Conservation (phyloP, 2,797 vertebrate genomes). For the Microtus obscurus region DNA sequence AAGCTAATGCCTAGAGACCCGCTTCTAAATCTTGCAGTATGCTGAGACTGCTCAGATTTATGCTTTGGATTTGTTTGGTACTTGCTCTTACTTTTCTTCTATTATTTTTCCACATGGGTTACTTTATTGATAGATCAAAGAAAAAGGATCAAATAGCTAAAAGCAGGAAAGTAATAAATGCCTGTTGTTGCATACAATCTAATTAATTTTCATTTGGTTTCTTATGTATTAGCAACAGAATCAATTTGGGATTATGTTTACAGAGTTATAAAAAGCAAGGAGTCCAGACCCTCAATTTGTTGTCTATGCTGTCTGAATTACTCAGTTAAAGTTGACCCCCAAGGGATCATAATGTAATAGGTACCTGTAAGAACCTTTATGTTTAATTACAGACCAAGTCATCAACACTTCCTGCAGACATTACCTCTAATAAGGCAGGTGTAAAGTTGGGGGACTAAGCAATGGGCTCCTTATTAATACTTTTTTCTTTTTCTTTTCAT, state of each 20-base stretch:
- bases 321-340: conserved; percentile 89
- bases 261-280: conserved; percentile 88
- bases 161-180: conserved; percentile 86
- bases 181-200: conserved; percentile 87
- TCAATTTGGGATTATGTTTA: conserved; percentile 93
- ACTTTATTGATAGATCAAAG: conserved; percentile 87
- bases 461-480: background rate
- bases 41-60: conserved; percentile 77
- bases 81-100: conserved; percentile 77
- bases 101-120: conserved; percentile 83
- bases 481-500: conserved; percentile 26
- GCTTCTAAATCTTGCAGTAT: background rate
- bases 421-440: conserved; percentile 81
- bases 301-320: conserved; percentile 87
- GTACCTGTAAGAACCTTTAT: conserved; percentile 87
- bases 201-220: conserved; percentile 94
- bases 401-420: conserved; percentile 79
- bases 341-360: conserved; percentile 88
- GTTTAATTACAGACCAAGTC: conserved; percentile 90
- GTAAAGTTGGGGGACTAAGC: conserved; percentile 70
- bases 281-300: conserved; percentile 87
- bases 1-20: conserved; percentile 10
- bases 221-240: conserved; percentile 91
- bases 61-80: conserved; percentile 79
- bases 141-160: conserved; percentile 89